Conservation (phyloP, 2,888 invertebrate species). For the Eupithecia centaureata region DNA sequence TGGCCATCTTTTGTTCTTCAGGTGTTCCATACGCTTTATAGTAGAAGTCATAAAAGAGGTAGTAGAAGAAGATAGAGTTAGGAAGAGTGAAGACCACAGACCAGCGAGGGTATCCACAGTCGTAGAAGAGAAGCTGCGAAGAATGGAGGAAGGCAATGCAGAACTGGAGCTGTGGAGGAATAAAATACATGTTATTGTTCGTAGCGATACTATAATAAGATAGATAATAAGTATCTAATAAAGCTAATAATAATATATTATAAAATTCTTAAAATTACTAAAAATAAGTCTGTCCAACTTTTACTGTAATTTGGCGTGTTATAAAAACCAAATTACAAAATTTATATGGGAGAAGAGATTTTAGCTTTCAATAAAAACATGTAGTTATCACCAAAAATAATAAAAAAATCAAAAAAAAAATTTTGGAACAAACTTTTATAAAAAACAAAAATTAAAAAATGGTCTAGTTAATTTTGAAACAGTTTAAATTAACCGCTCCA, state of each 20-base stretch:
- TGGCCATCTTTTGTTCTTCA: conserved; percentile 55
- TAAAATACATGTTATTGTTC: background rate
- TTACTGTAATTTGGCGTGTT: no score
- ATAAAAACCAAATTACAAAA: no score
- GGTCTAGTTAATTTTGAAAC: no score
- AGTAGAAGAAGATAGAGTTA: conserved; percentile 96
- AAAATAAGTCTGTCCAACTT: background rate
- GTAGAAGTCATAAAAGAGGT: conserved; percentile 96
- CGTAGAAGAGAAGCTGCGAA: conserved; percentile 91
- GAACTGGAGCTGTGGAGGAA: conserved; percentile 90
- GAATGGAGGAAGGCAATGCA: conserved; percentile 94
- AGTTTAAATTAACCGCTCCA: no score
- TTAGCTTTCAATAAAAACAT: no score
- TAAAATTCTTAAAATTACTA: background rate
- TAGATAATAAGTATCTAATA: no score
- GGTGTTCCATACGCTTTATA: conserved; percentile 87
- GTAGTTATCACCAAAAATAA: no score
- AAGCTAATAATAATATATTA: background rate
- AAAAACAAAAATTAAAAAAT: no score
- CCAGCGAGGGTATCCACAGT: conserved; percentile 95
- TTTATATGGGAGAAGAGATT: no score
- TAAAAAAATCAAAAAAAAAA: no score
- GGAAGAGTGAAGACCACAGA: conserved; percentile 92
- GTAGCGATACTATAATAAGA: no score
- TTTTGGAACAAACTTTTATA: no score